A percentile compares a stretch with the other conserved stretches of the same genome.
phyloP scores from a whole-genome alignment of 1,140 invertebrate genomes.

The Panulirus ornatus region DNA sequence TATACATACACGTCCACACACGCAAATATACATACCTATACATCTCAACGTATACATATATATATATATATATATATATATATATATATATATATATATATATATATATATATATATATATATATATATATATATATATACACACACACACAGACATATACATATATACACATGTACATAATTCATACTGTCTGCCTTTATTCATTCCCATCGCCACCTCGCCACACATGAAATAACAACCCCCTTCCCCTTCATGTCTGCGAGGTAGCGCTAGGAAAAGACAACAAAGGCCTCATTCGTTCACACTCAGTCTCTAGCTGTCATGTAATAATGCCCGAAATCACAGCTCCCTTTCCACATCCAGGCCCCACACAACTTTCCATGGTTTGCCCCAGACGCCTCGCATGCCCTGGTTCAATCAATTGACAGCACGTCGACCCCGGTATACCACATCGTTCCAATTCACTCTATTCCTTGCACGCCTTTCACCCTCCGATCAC shows the following conservation, averaged over 20 bases:
- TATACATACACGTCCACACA: background rate
- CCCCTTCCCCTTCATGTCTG: background rate
- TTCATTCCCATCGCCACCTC: too few species aligned
- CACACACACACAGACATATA: conserved; percentile 1
- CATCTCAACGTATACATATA: background rate
- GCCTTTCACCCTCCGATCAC: too few species aligned
- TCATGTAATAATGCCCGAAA: too few species aligned
- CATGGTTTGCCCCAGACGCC: too few species aligned
- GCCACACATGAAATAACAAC: background rate
- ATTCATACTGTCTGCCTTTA: background rate
- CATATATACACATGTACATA: conserved; percentile 9
- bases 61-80: conserved; percentile 18
- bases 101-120: conserved; percentile 34
- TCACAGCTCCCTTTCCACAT: too few species aligned
- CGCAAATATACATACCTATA: background rate
- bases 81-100: conserved; percentile 1
- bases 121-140: conserved; percentile 29
- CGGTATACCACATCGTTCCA: too few species aligned
- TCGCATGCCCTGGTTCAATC: too few species aligned
- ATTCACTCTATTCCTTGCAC: too few species aligned
- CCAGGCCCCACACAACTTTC: too few species aligned
- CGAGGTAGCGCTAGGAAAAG: background rate
- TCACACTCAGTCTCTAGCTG: too few species aligned
- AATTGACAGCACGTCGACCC: too few species aligned
- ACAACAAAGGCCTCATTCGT: too few species aligned